These are phyloP conservation scores for Pseudococcus jackbeardsleyi DNA, from an alignment of 2,888 invertebrate genomes.

Conservation along the genomic window DNA sequence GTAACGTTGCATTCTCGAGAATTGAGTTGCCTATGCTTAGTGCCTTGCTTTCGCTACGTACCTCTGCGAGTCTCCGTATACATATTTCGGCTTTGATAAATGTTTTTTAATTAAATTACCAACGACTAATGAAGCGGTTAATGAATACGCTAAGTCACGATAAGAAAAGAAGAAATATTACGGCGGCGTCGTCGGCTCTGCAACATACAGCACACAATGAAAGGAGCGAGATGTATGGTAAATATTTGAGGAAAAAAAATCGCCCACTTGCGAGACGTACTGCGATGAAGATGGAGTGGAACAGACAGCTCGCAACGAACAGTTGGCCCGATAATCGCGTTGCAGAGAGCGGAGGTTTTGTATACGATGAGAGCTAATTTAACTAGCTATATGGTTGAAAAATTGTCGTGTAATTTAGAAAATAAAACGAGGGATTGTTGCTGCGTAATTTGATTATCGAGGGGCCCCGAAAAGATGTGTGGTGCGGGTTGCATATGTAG, in stretches of 20 bases:
- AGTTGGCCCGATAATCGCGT: slow-evolving; percentile 27
- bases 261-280: slow-evolving; percentile 26
- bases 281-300: background rate
- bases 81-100: slow-evolving; percentile 22
- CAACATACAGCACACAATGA: background rate
- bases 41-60: background rate
- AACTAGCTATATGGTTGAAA: slow-evolving; percentile 24
- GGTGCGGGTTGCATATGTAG: too few relatives aligned
- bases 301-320: background rate
- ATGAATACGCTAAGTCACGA: slow-evolving; percentile 42
- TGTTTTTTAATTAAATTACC: slow-evolving; percentile 42
- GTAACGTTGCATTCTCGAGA: background rate
- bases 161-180: slow-evolving; percentile 44
- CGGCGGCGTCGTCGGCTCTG: background rate
- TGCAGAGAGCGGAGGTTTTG: background rate
- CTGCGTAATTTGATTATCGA: slow-evolving; percentile 8
- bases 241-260: slow-evolving; percentile 32
- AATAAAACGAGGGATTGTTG: slow-evolving; percentile 11
- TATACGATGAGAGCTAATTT: slow-evolving; percentile 28
- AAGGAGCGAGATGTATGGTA: background rate
- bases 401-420: slow-evolving; percentile 15
- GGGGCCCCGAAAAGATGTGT: background rate
- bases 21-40: background rate
- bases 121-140: slow-evolving; percentile 37
- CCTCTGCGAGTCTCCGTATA: background rate